Conservation (phyloP, 1,140 invertebrate genomes). For the Drosophila watanabei region DNA sequence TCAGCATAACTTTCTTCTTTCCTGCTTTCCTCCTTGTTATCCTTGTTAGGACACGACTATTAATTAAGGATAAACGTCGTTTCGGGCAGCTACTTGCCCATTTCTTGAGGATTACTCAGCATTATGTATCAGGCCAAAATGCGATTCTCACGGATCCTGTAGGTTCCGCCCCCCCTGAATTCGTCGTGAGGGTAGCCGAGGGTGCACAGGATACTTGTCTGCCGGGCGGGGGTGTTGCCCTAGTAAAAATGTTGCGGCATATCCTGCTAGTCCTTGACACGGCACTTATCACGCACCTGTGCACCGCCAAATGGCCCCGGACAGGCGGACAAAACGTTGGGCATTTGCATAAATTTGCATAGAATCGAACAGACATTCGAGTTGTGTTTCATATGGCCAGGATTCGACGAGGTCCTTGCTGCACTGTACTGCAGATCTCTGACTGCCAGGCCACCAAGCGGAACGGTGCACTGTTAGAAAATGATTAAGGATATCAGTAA, state of each 20-base stretch:
- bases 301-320: slow-evolving; percentile 37
- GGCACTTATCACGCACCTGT: slow-evolving; percentile 79
- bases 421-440: slow-evolving; percentile 13
- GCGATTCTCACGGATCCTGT: slow-evolving; percentile 24
- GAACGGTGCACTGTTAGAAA: slow-evolving; percentile 14
- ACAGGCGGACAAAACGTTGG: slow-evolving; percentile 57
- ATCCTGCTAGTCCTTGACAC: slow-evolving; percentile 58
- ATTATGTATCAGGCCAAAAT: background rate
- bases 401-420: slow-evolving; percentile 46
- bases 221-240: slow-evolving; percentile 5
- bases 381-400: slow-evolving; percentile 13
- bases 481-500: background rate
- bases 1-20: background rate
- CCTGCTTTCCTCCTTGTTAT: background rate
- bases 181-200: slow-evolving; percentile 2
- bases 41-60: slow-evolving; percentile 25
- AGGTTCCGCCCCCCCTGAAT: slow-evolving; percentile 30
- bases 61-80: slow-evolving; percentile 37
- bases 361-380: slow-evolving; percentile 21
- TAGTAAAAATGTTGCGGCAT: slow-evolving; percentile 49
- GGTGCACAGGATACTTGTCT: slow-evolving; percentile 9
- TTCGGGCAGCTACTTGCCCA: too few species aligned
- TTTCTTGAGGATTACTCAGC: slow-evolving; percentile 32
- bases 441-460: slow-evolving; percentile 4
- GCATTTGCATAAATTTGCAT: slow-evolving; percentile 79